phyloP scores from a whole-genome alignment of 2,113 vertebrate genomes.

The Entosphenus tridentatus region DNA sequence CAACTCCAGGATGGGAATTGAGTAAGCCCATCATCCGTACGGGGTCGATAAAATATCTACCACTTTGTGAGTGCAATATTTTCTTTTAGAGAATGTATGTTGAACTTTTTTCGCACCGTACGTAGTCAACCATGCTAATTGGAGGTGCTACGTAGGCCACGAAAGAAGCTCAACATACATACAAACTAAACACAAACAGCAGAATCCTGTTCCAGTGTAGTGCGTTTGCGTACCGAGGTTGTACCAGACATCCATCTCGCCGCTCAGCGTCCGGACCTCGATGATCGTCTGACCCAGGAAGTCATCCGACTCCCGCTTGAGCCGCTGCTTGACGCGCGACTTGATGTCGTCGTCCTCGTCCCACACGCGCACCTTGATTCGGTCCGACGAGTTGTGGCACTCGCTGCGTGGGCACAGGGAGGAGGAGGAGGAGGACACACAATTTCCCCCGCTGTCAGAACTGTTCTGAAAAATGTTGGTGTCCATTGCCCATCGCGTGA shows the following conservation, averaged over 20 bases:
- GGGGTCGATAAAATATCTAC: no score
- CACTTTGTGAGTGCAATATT: no score
- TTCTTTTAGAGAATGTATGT: no score
- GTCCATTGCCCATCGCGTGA: background rate
- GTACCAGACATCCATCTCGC: constrained; percentile 99
- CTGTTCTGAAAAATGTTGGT: background rate
- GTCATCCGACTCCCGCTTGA: constrained; percentile 88
- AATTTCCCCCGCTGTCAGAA: background rate
- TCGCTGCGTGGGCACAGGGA: constrained; percentile 29
- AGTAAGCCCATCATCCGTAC: no score
- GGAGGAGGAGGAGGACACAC: background rate
- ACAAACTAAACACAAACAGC: no score
- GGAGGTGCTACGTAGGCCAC: no score
- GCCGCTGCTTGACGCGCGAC: constrained; percentile 77
- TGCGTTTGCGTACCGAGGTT: constrained; percentile 50
- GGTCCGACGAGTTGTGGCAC: constrained; percentile 94
- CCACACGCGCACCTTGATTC: constrained; percentile 94
- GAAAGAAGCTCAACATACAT: no score
- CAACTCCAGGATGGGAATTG: no score
- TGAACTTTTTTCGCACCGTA: no score
- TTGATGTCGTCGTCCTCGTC: constrained; percentile 98
- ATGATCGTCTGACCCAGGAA: constrained; percentile 95
- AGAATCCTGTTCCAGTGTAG: no score
- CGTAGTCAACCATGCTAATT: no score
- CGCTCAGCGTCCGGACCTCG: constrained; percentile 77